phyloP scores from a whole-genome alignment of 2,113 vertebrate genomes.

The Scalopus aquaticus region DNA sequence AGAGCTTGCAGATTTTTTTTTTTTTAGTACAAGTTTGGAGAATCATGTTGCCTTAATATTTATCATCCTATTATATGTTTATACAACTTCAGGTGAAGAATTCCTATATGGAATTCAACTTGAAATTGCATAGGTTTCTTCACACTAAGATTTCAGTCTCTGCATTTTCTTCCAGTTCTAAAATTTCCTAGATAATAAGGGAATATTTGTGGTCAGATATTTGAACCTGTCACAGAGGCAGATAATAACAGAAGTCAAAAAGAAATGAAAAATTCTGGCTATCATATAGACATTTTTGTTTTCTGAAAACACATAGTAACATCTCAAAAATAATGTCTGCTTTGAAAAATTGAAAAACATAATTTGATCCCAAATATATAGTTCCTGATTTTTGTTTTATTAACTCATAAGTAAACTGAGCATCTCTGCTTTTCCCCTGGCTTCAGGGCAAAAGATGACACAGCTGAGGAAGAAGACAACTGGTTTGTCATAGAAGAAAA shows the following conservation, averaged over 20 bases:
- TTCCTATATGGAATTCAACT: background rate
- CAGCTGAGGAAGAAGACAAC: background rate
- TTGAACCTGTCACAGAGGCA: background rate
- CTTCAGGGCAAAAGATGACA: background rate
- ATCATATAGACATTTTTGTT: background rate
- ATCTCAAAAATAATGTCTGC: background rate
- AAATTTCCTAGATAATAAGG: background rate
- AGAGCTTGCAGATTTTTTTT: background rate
- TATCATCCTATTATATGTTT: background rate
- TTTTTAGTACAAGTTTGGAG: background rate
- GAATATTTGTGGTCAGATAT: background rate
- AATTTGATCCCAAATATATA: background rate
- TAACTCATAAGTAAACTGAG: background rate
- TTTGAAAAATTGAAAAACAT: background rate
- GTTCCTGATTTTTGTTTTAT: background rate
- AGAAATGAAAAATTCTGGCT: background rate
- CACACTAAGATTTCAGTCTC: background rate
- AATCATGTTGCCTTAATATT: background rate
- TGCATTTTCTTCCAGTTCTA: background rate
- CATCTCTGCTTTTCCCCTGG: background rate
- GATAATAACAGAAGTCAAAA: background rate
- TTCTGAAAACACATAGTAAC: background rate
- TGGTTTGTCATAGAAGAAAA: background rate
- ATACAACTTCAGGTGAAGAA: background rate
- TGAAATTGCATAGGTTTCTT: background rate